Percentiles rank a stretch among this genome's conserved stretches.
Evolutionary conservation across 2,888 invertebrate species (phyloP).

Genomic region (Athetis lepigone): DNA sequence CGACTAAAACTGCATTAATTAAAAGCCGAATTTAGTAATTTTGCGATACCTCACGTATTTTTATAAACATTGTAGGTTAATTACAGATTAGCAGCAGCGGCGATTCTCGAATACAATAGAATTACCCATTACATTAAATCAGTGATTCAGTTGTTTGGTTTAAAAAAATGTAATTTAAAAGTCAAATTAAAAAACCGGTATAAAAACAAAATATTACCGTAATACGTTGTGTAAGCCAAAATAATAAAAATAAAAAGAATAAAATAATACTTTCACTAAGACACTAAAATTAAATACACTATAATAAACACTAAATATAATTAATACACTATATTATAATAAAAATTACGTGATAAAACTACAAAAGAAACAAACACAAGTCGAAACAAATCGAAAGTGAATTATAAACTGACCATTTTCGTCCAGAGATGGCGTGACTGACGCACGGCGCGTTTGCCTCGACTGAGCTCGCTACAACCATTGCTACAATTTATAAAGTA

Average conservation of each 20-base stretch:
- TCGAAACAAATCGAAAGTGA: conserved; percentile 74
- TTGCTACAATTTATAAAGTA: conserved; percentile 88
- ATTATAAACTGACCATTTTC: conserved; percentile 85
- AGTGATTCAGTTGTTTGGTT: background rate
- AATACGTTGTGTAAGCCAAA: conserved; percentile 24
- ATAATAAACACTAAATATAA: conserved; percentile 56
- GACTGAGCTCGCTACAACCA: conserved; percentile 80
- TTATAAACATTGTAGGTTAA: background rate
- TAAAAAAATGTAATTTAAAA: background rate
- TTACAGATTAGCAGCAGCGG: background rate
- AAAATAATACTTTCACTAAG: conserved; percentile 60
- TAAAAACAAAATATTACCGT: conserved; percentile 21
- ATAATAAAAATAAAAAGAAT: conserved; percentile 32
- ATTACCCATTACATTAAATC: background rate
- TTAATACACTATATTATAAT: conserved; percentile 60
- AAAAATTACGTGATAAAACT: conserved; percentile 63
- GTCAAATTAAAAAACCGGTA: background rate
- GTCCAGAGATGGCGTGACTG: conserved; percentile 69
- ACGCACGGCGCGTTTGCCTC: conserved; percentile 75
- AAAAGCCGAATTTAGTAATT: conserved; percentile 10
- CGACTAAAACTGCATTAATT: conserved; percentile 25
- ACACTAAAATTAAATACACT: conserved; percentile 58
- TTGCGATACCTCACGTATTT: background rate
- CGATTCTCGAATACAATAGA: too few species aligned
- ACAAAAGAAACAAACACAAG: conserved; percentile 71